Base-by-base conservation (phyloP, 2,113 vertebrate species). In the Poeciliopsis occidentalis region DNA sequence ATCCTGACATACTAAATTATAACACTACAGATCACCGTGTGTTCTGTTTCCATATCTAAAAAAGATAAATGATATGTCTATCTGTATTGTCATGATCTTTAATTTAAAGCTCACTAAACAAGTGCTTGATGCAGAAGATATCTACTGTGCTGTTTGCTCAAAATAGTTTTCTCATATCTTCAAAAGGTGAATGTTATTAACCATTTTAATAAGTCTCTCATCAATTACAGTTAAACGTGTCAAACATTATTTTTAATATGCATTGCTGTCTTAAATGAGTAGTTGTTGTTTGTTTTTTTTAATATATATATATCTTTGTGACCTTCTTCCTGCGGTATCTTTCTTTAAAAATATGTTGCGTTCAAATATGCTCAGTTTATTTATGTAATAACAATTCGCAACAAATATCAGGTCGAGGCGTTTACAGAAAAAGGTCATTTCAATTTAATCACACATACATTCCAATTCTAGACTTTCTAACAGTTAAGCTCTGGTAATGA, bases 1-100 rank as follows among this genome's bases (percentile, higher is more conserved):
- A 30, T 76, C 32, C 75, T 63, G 71, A 74, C 77, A 67, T 30
- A 67, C 60, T 57, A 69, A 64, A 79, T 64, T 37, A 66, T 27
- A 75, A 75, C 51, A 54, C 29, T 71, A 22, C 54, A 71, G 29
- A 41, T 68, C 65, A 29, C 24, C 54, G 7, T 67, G n/a, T 70
- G 24, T 75, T 37, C 71, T 80, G 29, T 77, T 71, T 54, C 12
- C 26, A 32, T 31, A 8, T 71, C 24, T 66, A 19, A 73, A 69
- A 63, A 61, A 69, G 19, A 57, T 69, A n/a, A 27, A 65, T 12
- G 1, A 60, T 17, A 11, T 26, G 61, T 63, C 17, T 66, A 26
- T n/a, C 34, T 37, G 34, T 15, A 41, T 32, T 22, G 12, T 26
- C 3, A n/a, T 66, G 22, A 27, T 2, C 31, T 67, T 37, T 8